phyloP scores from a whole-genome alignment of 2,888 invertebrate genomes.

The Eubasilissa splendida region DNA sequence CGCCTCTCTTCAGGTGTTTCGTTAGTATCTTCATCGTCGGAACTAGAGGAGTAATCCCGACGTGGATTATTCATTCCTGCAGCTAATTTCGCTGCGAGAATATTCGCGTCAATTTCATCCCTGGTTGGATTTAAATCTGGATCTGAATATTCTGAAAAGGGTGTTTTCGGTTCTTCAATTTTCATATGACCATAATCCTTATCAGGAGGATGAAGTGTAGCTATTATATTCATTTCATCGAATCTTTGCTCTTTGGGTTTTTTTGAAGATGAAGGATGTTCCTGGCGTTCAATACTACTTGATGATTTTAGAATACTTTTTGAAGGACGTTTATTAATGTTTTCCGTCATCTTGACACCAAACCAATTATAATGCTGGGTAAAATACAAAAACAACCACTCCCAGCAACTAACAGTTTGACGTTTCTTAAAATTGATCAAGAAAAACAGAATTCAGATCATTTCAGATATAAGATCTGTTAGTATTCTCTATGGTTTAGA shows the following conservation, averaged over 20 bases:
- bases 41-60: conserved; percentile 65
- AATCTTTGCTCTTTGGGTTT: conserved; percentile 82
- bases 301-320: conserved; percentile 95
- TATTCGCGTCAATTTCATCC: conserved; percentile 79
- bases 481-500: not conserved
- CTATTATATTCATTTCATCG: conserved; percentile 99
- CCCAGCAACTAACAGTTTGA: conserved; percentile 48
- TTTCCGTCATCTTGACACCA: conserved; percentile 76
- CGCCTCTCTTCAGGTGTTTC: conserved; percentile 77
- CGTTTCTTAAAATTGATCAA: conserved; percentile 31
- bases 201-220: conserved; percentile 96
- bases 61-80: conserved; percentile 72
- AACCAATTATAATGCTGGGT: conserved; percentile 33
- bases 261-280: conserved; percentile 68
- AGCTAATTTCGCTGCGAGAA: conserved; percentile 82
- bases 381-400: conserved; percentile 46
- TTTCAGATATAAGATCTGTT: too few relatives aligned
- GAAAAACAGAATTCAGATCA: not conserved
- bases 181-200: conserved; percentile 99
- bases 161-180: conserved; percentile 98
- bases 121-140: conserved; percentile 73
- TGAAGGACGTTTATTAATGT: conserved; percentile 86
- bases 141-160: conserved; percentile 78
- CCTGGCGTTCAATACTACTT: conserved; percentile 88
- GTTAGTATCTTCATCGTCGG: conserved; percentile 75